These are phyloP conservation scores for Champsocephalus gunnari DNA, from an alignment of 2,797 vertebrate species.

Conservation along the genomic window DNA sequence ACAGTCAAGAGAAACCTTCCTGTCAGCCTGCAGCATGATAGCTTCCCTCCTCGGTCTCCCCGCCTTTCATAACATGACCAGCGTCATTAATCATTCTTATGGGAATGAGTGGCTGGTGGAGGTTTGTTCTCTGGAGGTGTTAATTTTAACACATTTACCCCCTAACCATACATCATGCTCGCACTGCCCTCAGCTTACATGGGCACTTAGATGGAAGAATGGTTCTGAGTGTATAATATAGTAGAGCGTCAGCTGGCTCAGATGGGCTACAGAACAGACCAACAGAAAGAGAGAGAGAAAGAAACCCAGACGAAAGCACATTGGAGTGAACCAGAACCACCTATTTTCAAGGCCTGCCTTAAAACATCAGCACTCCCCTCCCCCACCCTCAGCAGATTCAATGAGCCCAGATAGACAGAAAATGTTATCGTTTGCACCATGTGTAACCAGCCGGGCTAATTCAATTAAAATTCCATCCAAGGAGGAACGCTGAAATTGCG, in stretches of 20 bases:
- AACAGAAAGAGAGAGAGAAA: constrained; percentile 7
- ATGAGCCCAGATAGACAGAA: constrained; percentile 81
- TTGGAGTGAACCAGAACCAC: constrained; percentile 50
- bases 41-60: constrained; percentile 44
- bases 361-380: constrained; percentile 59
- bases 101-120: constrained; percentile 58
- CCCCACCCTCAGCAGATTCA: constrained; percentile 57
- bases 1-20: constrained; percentile 40
- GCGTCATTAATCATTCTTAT: constrained; percentile 76
- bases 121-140: constrained; percentile 62
- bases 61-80: constrained; percentile 60
- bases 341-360: constrained; percentile 49
- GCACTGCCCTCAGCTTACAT: constrained; percentile 69
- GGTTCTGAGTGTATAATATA: constrained; percentile 52
- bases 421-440: constrained; percentile 83
- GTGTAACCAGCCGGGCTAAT: constrained; percentile 84
- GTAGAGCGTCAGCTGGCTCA: constrained; percentile 32
- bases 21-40: constrained; percentile 52
- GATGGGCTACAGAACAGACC: background rate
- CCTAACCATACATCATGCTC: constrained; percentile 69
- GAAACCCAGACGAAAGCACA: constrained; percentile 16
- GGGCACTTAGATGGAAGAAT: constrained; percentile 65
- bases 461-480: constrained; percentile 84
- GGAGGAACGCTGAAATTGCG: constrained; percentile 81
- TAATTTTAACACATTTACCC: constrained; percentile 69